Percentiles rank a stretch among this genome's conserved stretches.
Conservation (phyloP, 2,797 vertebrate species). For the Anniella stebbinsi region DNA sequence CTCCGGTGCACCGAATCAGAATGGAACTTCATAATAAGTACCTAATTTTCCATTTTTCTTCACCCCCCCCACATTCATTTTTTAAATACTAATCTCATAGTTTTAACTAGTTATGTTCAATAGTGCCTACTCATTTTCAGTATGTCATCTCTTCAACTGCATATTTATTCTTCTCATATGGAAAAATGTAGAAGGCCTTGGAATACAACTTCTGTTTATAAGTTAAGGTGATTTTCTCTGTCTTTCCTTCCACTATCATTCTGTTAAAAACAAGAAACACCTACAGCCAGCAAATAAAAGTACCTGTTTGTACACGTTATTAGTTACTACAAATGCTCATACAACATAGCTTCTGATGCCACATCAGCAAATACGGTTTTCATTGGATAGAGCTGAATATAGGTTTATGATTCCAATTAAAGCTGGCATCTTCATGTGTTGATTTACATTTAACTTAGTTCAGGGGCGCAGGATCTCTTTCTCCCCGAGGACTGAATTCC, state of each 20-base stretch:
- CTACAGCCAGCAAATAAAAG: not conserved
- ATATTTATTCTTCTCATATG: not conserved
- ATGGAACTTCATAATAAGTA: no score
- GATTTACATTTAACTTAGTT: not conserved
- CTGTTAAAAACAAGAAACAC: rapidly evolving
- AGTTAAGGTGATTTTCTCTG: constrained; percentile 11
- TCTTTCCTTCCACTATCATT: not conserved
- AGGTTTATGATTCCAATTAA: not conserved
- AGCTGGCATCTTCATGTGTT: not conserved
- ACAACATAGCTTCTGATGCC: not conserved
- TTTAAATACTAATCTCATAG: not conserved
- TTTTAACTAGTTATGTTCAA: rapidly evolving
- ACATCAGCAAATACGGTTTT: not conserved
- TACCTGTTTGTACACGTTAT: not conserved
- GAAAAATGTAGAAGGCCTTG: not conserved
- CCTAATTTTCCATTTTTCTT: not conserved
- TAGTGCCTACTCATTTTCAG: not conserved
- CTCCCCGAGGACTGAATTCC: no score
- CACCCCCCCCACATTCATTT: not conserved
- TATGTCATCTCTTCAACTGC: not conserved
- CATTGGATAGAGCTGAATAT: not conserved
- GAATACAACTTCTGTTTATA: not conserved
- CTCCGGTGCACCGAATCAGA: no score
- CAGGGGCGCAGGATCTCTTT: no score
- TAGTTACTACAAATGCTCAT: not conserved